These are phyloP conservation scores for Pocillopora grandis DNA, from an alignment of 92 coral and sea anemone species.

Conservation along the genomic window DNA sequence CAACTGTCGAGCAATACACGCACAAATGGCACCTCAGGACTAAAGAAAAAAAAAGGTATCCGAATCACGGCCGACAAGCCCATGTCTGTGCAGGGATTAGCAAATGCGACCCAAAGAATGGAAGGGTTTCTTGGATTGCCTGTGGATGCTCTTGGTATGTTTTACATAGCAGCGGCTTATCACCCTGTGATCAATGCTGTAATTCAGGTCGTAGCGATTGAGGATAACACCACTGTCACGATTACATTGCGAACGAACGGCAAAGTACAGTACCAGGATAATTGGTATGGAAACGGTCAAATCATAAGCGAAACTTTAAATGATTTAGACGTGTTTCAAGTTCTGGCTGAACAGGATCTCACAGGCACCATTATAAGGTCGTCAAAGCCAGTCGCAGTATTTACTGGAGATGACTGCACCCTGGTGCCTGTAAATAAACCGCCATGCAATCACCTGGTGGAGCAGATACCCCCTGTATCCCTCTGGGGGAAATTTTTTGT, in stretches of 20 bases:
- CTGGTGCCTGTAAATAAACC: conserved; percentile 46
- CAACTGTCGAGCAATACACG: conserved; percentile 64
- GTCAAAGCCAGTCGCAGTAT: conserved; percentile 74
- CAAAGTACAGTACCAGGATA: conserved; percentile 4
- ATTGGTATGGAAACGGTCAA: conserved; percentile 40
- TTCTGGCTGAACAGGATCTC: conserved; percentile 44
- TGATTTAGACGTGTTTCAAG: conserved; percentile 71
- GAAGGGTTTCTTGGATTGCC: conserved; percentile 91
- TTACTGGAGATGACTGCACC: conserved; percentile 89
- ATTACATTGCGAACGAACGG: conserved; percentile 41
- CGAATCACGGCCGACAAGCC: conserved; percentile 68
- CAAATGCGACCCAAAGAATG: conserved; percentile 35
- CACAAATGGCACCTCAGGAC: conserved; percentile 31
- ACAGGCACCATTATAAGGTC: conserved; percentile 79
- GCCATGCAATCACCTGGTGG: conserved; percentile 82
- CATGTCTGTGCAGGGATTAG: conserved; percentile 69
- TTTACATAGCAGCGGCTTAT: conserved; percentile 78
- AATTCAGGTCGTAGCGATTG: conserved; percentile 73
- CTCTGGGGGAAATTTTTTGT: conserved; percentile 74
- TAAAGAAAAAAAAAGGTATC: conserved; percentile 62
- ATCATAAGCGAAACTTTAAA: conserved; percentile 43
- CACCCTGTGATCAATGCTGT: conserved; percentile 48
- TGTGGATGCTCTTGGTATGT: conserved; percentile 49
- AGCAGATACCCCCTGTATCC: conserved; percentile 81
- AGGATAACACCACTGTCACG: conserved; percentile 55